phyloP scores from a whole-genome alignment of 23 tunicate species.

The Halocynthia aurantium region DNA sequence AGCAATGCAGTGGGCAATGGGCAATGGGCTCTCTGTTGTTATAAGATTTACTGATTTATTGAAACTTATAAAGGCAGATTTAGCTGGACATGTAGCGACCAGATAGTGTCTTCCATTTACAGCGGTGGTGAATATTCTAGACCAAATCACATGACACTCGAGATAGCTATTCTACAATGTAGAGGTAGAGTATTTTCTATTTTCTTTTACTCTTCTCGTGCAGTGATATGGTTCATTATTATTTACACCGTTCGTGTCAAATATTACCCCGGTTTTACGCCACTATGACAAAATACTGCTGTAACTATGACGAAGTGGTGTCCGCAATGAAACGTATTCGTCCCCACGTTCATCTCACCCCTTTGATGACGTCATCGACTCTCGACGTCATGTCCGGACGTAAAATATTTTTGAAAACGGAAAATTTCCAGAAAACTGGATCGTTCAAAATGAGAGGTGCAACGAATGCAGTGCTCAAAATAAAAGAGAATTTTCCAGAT shows the following conservation, averaged over 20 bases:
- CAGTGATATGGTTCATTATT: too few relatives aligned
- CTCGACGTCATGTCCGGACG: constrained; percentile 22
- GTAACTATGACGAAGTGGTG: constrained; percentile 5
- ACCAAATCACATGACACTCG: too few relatives aligned
- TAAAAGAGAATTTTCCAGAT: constrained; percentile 10
- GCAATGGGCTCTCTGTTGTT: too few relatives aligned
- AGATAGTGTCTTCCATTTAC: too few relatives aligned
- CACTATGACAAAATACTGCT: neutral
- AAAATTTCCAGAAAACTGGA: constrained; percentile 33
- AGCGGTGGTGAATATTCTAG: neutral
- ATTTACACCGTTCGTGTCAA: too few relatives aligned
- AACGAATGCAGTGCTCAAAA: constrained; percentile 15
- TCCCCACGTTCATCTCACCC: constrained; percentile 26
- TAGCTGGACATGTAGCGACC: too few relatives aligned
- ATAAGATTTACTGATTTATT: too few relatives aligned
- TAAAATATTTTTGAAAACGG: constrained; percentile 24
- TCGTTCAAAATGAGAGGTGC: constrained; percentile 43
- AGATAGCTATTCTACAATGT: too few relatives aligned
- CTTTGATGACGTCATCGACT: constrained; percentile 13
- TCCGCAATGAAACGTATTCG: constrained; percentile 20
- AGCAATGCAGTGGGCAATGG: too few relatives aligned
- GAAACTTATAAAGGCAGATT: too few relatives aligned
- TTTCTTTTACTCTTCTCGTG: too few relatives aligned
- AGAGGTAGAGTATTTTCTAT: too few relatives aligned
- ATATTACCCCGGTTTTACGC: neutral